phyloP scores from a whole-genome alignment of 2,797 vertebrate genomes.

The Sebastes vulpes region DNA sequence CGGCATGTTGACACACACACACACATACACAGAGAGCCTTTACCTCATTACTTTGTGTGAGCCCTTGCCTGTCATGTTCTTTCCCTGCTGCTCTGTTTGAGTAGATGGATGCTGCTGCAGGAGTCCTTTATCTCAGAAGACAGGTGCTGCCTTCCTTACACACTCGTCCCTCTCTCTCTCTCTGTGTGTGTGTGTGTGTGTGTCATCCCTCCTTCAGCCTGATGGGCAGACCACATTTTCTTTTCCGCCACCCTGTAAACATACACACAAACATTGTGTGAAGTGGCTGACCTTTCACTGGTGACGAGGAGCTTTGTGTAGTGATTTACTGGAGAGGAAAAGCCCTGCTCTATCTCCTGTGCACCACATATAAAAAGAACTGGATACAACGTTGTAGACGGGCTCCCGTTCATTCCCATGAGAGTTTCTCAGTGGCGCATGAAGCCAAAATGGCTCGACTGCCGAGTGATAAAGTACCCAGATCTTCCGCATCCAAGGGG shows the following conservation, averaged over 20 bases:
- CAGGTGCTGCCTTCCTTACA: constrained; percentile 62
- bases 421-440: no score
- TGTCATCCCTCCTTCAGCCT: constrained; percentile 32
- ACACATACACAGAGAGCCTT: constrained; percentile 4
- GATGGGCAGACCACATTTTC: constrained; percentile 25
- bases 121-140: constrained; percentile 77
- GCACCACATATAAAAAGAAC: not conserved
- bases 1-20: constrained; percentile 19
- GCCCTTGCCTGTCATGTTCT: constrained; percentile 57
- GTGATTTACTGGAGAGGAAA: constrained; percentile 52
- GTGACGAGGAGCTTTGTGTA: constrained; percentile 30
- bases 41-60: constrained; percentile 34
- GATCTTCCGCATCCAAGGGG: no score
- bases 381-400: no score
- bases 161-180: constrained; percentile 19
- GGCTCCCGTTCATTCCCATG: no score
- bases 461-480: no score
- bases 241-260: constrained; percentile 36
- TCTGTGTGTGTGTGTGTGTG: not conserved
- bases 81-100: constrained; percentile 57
- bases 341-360: constrained; percentile 32
- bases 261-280: constrained; percentile 20
- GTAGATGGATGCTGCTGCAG: constrained; percentile 61
- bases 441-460: no score
- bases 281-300: constrained; percentile 48